These are phyloP conservation scores for Diplolepis rosae DNA, from an alignment of 2,888 invertebrate genomes.

Conservation along the genomic window DNA sequence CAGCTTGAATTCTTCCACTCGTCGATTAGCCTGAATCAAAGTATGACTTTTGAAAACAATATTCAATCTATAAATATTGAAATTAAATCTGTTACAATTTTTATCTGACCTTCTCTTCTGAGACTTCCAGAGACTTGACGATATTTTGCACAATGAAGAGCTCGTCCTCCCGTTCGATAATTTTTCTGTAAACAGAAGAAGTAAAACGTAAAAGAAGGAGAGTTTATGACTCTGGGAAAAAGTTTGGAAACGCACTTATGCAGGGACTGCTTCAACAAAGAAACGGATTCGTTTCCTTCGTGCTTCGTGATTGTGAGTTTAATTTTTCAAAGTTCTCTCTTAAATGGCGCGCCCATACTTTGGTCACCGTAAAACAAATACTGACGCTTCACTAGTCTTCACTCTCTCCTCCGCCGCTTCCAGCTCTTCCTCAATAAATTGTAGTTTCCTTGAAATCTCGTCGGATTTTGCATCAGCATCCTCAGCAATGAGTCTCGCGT, in stretches of 20 bases:
- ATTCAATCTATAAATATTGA: not conserved
- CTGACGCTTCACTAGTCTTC: constrained; percentile 79
- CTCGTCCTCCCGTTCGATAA: constrained; percentile 71
- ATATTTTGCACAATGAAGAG: constrained; percentile 72
- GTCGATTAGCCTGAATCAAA: constrained; percentile 66
- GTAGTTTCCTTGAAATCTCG: constrained; percentile 81
- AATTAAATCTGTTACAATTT: not conserved
- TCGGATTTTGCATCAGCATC: constrained; percentile 83
- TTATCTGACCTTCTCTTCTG: constrained; percentile 68
- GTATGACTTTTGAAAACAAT: not conserved
- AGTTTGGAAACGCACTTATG: constrained; percentile 25
- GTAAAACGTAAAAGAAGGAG: not conserved
- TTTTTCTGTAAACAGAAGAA: constrained; percentile 62
- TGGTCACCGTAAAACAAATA: constrained; percentile 42
- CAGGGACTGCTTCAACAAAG: constrained; percentile 11
- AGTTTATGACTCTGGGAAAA: not conserved
- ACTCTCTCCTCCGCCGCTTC: constrained; percentile 82
- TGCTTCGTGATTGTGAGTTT: constrained; percentile 13
- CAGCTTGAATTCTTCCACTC: constrained; percentile 70
- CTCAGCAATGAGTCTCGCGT: constrained; percentile 81
- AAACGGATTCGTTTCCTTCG: not conserved
- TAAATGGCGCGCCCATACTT: constrained; percentile 15
- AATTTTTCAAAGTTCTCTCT: constrained; percentile 15
- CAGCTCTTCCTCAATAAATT: constrained; percentile 81
- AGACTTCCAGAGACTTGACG: constrained; percentile 71